Conservation (phyloP, 2,888 invertebrate species). For the Pseudococcus viburni region DNA sequence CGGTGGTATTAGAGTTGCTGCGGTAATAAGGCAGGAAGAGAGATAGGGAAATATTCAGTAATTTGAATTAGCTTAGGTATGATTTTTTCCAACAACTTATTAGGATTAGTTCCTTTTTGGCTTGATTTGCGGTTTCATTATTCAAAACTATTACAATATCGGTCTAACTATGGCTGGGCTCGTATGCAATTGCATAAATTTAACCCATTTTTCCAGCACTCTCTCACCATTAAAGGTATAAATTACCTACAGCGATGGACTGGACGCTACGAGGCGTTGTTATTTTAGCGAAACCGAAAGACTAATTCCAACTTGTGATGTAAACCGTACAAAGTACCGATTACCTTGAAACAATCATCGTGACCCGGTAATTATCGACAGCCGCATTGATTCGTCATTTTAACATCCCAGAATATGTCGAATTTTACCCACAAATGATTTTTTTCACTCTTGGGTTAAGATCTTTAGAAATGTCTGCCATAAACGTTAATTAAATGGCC, state of each 20-base stretch:
- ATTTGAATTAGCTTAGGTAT: background rate
- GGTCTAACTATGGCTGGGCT: background rate
- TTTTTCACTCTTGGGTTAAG: background rate
- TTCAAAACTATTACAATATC: background rate
- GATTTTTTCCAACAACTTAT: background rate
- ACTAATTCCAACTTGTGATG: background rate
- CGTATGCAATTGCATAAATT: background rate
- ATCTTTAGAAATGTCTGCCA: background rate
- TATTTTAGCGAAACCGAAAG: background rate
- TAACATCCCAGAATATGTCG: background rate
- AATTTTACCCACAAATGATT: background rate
- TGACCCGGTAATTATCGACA: conserved; percentile 30
- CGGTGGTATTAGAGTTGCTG: background rate
- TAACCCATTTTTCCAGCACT: conserved; percentile 5
- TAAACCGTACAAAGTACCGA: background rate
- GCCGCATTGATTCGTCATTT: background rate
- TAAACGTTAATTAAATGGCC: conserved; percentile 1
- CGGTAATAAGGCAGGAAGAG: background rate
- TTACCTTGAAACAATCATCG: background rate
- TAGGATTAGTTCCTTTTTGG: background rate
- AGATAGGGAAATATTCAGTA: background rate
- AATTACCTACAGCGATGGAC: background rate
- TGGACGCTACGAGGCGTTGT: background rate
- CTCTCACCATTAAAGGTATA: conserved; percentile 11
- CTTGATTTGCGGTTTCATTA: background rate